These are phyloP conservation scores for Polyommatus iphigenia DNA, from an alignment of 2,888 invertebrate species.

Conservation along the genomic window DNA sequence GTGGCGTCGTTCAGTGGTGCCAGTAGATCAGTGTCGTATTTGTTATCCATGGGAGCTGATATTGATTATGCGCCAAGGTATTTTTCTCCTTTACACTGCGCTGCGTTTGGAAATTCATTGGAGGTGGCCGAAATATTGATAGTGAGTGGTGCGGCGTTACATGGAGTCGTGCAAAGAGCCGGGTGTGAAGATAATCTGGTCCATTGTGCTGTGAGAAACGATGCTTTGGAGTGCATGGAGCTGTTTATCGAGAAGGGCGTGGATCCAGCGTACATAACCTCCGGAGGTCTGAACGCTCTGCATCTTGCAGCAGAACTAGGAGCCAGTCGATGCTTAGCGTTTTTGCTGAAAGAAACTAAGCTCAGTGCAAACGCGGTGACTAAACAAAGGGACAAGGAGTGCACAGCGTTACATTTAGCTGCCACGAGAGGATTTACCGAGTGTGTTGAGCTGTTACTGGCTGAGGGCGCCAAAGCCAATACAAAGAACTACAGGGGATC, in stretches of 20 bases:
- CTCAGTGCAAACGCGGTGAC: constrained; percentile 86
- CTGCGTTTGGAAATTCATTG: constrained; percentile 92
- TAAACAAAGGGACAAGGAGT: constrained; percentile 86
- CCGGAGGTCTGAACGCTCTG: constrained; percentile 87
- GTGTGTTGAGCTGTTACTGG: constrained; percentile 87
- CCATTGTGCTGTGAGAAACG: constrained; percentile 91
- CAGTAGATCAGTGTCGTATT: constrained; percentile 83
- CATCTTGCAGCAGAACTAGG: constrained; percentile 91
- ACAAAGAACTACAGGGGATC: constrained; percentile 88
- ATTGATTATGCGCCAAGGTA: constrained; percentile 85
- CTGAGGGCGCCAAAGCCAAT: constrained; percentile 88
- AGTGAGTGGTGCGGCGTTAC: constrained; percentile 84
- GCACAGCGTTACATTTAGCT: constrained; percentile 90
- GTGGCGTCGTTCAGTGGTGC: constrained; percentile 89
- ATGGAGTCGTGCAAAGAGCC: constrained; percentile 83
- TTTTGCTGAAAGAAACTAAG: constrained; percentile 87
- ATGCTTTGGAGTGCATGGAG: constrained; percentile 88
- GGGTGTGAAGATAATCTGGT: constrained; percentile 88
- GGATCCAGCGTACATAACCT: constrained; percentile 86
- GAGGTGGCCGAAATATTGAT: constrained; percentile 89
- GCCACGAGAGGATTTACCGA: constrained; percentile 93
- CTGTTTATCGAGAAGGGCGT: constrained; percentile 88
- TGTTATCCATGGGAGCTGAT: constrained; percentile 85
- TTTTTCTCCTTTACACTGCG: constrained; percentile 92
- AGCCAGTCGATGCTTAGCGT: constrained; percentile 85